Base-by-base conservation (phyloP, 2,888 invertebrate species). In the Cenopis cana region DNA sequence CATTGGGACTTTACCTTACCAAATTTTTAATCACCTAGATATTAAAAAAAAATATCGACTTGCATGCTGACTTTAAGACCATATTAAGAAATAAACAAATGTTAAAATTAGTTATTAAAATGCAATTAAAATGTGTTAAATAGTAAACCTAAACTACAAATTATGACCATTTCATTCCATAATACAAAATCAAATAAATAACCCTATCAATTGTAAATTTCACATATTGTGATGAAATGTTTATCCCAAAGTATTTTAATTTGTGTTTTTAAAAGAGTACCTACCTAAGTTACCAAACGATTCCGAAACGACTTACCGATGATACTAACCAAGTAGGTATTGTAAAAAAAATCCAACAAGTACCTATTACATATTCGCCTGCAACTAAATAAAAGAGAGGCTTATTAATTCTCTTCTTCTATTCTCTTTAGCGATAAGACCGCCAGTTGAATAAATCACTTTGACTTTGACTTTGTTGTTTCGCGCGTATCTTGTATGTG, bases 181-280 rank as follows among this genome's bases (percentile, higher is more conserved):
- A 12, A 38, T 14, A 38, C 38, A 38, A 12, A 14, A 41, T 12
- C 41, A 41, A 41, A 41, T 38, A 46, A 46, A 46, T 12, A 46
- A 1, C 46, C 46, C n/a, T 46, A 41, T 1, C 3, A 14, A n/a
- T 6, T n/a, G 14, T 4, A 10, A 10, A 6, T 41, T 41, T 14
- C 14, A 46, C n/a, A 46, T 46, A 46, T 46, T 46, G 46, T 46
- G 46, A 46, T 46, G 46, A 46, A 46, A 46, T 14, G 41, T 41
- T 41, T 41, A 41, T 12, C 12, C 4, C 11, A 4, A 38, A 14
- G 11, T 1, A 24, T 24, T 3, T 38, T 14, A 38, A 38, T 11
- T 41, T 41, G 5, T 41, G 5, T 41, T 41, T 41, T 41, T 14
- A 41, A 24, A 24, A 24, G 24, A 24, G 24, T 24, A 24, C 2